Evolutionary conservation across 2,888 invertebrate genomes (phyloP), one percentile per base, ranked within the genome.

Genomic region (Griposia aprilina): DNA sequence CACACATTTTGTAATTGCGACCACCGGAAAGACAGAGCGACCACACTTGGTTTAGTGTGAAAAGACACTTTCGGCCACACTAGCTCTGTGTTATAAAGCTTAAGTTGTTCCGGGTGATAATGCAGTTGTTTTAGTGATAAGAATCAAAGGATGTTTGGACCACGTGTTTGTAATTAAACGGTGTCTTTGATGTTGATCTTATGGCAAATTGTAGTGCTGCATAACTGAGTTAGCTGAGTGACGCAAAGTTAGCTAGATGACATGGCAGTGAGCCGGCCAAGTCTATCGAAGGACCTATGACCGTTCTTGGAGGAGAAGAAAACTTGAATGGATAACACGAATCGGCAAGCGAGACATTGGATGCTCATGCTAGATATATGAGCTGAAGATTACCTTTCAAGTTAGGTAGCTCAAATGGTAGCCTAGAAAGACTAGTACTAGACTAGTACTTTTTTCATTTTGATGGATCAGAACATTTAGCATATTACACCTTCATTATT

Each of bases 1-100:
- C 88, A 89, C 88, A 88, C 87, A 83, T 84, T 81, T 78, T 70
- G 81, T 78, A 65, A 87, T 79, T 74, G 69, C 68, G 88, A 88
- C 86, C 89, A 80, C 89, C 89, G 86, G 88, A 88, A 86, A 79
- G 86, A 84, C 76, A 66, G 8, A 52, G 15, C 81, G 84, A 81
- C 82, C 88, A 74, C 81, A 63, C 78, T 63, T 13, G 3, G 36
- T 81, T 36, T 76, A n/a, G 59, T 84, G 81, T 86, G 67, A 80
- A 82, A 82, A 72, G 74, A 75, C 70, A 50, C 5, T 30, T 62
- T 30, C 63, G 82, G 72, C 83, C 89, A 83, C 86, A 88, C 84
- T 77, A 5, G n/a, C 45, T 69, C 26, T 79, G 72, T 86, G 72
- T 89, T 59, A 80, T 76, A 73, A 80, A 65, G 81, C 78, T 88